Evolutionary conservation across 92 coral and sea anemone species (phyloP).

Genomic region (Anthopleura xanthogrammica): DNA sequence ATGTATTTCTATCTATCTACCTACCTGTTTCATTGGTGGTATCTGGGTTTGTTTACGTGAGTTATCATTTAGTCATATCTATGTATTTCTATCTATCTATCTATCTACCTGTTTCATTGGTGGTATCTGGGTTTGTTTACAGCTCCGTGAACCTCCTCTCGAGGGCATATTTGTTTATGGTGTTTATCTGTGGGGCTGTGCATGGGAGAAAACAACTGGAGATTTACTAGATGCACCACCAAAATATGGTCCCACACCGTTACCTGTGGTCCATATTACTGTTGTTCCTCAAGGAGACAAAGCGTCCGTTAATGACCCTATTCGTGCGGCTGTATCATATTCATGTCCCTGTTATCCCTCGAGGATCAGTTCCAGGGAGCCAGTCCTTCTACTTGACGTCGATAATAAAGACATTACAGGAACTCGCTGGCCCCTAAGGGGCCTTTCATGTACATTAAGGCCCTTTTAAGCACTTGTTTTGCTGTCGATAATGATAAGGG

Average conservation of each 20-base stretch:
- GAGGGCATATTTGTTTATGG: constrained; percentile 98
- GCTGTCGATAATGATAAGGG: neutral
- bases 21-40: neutral
- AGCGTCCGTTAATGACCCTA: constrained; percentile 82
- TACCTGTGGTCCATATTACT: constrained; percentile 92
- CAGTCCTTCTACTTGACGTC: constrained; percentile 85
- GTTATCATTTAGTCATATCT: no score
- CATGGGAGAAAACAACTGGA: constrained; percentile 99
- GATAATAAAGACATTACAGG: constrained; percentile 96
- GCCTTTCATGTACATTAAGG: constrained; percentile 89
- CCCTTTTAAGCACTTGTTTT: constrained; percentile 60
- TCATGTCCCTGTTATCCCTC: constrained; percentile 96
- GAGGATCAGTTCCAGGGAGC: constrained; percentile 85
- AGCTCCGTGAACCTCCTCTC: constrained; percentile 97
- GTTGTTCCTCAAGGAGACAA: constrained; percentile 91
- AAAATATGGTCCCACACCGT: constrained; percentile 94
- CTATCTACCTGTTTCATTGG: neutral
- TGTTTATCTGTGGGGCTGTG: constrained; percentile 98
- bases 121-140: neutral
- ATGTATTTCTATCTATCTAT: no score
- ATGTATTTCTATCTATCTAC: no score
- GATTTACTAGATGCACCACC: constrained; percentile 98
- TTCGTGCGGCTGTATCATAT: constrained; percentile 87
- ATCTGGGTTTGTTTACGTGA: constrained; percentile 27
- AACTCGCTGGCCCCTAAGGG: constrained; percentile 95